Percentiles rank a stretch among this genome's conserved stretches.
phyloP scores from a whole-genome alignment of 23 tunicate species.

The Aplidium turbinatum region DNA sequence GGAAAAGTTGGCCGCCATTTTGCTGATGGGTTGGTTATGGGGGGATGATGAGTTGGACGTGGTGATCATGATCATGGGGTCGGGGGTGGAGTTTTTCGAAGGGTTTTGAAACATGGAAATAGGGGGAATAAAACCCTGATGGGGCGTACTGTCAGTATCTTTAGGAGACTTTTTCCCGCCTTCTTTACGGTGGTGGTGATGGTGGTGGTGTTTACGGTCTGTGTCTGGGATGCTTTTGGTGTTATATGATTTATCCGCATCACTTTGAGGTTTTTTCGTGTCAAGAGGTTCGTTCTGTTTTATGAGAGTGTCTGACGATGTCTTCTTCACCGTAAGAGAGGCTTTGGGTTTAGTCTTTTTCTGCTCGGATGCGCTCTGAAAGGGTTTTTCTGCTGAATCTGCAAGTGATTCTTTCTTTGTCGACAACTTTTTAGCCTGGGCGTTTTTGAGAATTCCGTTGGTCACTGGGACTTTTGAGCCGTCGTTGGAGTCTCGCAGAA shows the following conservation, averaged over 20 bases:
- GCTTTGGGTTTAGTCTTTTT: not conserved
- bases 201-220: too few species aligned
- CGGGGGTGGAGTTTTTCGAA: conserved; percentile 50
- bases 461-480: conserved; percentile 1
- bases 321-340: not conserved
- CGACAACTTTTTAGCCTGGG: conserved; percentile 14
- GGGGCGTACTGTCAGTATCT: conserved; percentile 10
- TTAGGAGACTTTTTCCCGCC: conserved; percentile 43
- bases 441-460: conserved; percentile 17
- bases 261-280: not conserved
- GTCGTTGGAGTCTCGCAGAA: conserved; percentile 2
- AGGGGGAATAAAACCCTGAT: conserved; percentile 37
- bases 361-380: not conserved
- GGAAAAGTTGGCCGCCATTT: too few species aligned
- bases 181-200: conserved; percentile 4
- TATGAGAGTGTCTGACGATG: conserved; percentile 33
- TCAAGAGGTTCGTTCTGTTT: not conserved
- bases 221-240: not conserved
- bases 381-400: not conserved
- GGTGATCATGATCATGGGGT: conserved; percentile 12
- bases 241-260: not conserved
- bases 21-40: too few species aligned
- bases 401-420: conserved; percentile 1
- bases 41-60: conserved; percentile 26
- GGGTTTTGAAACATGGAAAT: conserved; percentile 23